Conservation (phyloP, 2,113 vertebrate genomes). For the Xiphophorus couchianus region DNA sequence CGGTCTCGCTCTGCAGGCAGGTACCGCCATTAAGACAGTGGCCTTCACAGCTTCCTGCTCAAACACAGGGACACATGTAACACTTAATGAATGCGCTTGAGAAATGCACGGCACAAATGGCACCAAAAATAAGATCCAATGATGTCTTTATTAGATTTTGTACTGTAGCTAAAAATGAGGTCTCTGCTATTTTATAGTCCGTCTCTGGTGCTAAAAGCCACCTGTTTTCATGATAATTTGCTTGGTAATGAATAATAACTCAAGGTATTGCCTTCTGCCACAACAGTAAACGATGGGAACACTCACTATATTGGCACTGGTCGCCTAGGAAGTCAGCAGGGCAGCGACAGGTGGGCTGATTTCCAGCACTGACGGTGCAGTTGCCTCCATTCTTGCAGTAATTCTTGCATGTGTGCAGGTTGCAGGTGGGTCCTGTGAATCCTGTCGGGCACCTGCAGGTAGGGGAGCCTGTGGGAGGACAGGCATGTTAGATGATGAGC, state of each 20-base stretch:
- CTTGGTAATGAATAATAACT: background rate
- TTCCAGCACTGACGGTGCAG: slow-evolving; percentile 91
- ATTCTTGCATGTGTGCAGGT: slow-evolving; percentile 86
- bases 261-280: background rate
- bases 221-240: background rate
- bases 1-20: slow-evolving; percentile 83
- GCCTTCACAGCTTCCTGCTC: slow-evolving; percentile 85
- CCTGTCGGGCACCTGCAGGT: slow-evolving; percentile 93
- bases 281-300: background rate
- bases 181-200: no score
- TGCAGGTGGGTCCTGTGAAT: slow-evolving; percentile 91
- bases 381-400: slow-evolving; percentile 92
- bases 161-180: no score
- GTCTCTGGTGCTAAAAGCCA: no score
- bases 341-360: slow-evolving; percentile 93
- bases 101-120: background rate
- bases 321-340: slow-evolving; percentile 85
- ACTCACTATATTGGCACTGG: slow-evolving; percentile 95
- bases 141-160: no score
- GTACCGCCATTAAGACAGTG: slow-evolving; percentile 87
- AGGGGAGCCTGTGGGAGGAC: slow-evolving; percentile 84
- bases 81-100: background rate
- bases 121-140: background rate
- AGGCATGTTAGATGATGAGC: background rate
- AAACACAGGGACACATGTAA: slow-evolving; percentile 38